phyloP scores from a whole-genome alignment of 2,888 invertebrate genomes.

The Drosophila quasianomalipes region DNA sequence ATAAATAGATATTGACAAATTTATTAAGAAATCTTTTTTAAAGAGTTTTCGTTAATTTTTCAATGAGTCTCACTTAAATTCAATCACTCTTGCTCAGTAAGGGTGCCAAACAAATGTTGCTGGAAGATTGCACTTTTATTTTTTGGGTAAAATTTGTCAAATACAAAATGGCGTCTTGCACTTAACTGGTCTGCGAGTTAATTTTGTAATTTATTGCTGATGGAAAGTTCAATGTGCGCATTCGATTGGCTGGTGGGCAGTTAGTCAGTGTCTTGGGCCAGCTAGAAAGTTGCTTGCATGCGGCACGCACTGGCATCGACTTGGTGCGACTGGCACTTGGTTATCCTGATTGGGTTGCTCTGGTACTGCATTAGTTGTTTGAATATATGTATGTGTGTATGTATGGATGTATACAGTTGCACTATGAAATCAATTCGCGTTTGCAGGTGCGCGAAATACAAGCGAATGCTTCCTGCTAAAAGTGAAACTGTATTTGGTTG shows the following conservation, averaged over 20 bases:
- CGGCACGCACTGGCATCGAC: constrained; percentile 64
- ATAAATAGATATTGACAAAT: not conserved
- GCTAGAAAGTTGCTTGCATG: constrained; percentile 75
- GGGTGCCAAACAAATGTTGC: constrained; percentile 16
- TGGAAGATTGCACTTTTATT: not conserved
- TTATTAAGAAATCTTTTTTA: not conserved
- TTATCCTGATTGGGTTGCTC: constrained; percentile 70
- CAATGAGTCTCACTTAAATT: not conserved
- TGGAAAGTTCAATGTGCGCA: constrained; percentile 75
- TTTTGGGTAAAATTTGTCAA: constrained; percentile 60
- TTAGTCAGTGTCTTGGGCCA: constrained; percentile 63
- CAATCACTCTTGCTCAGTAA: not conserved
- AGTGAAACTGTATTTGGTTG: constrained; percentile 59
- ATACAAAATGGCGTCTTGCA: constrained; percentile 66
- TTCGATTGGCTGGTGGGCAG: constrained; percentile 20
- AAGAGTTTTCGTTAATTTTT: not conserved
- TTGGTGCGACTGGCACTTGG: constrained; percentile 58
- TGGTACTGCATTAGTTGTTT: constrained; percentile 16
- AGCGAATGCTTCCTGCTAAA: constrained; percentile 70
- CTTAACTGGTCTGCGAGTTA: constrained; percentile 66
- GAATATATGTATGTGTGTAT: constrained; percentile 9
- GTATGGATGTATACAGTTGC: constrained; percentile 30
- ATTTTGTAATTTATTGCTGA: constrained; percentile 62
- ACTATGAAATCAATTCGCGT: constrained; percentile 43
- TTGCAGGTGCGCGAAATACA: constrained; percentile 62